Evolutionary conservation across 2,113 vertebrate genomes (phyloP), one percentile per base, ranked within the genome.

Genomic region (Megaceryle maxima): DNA sequence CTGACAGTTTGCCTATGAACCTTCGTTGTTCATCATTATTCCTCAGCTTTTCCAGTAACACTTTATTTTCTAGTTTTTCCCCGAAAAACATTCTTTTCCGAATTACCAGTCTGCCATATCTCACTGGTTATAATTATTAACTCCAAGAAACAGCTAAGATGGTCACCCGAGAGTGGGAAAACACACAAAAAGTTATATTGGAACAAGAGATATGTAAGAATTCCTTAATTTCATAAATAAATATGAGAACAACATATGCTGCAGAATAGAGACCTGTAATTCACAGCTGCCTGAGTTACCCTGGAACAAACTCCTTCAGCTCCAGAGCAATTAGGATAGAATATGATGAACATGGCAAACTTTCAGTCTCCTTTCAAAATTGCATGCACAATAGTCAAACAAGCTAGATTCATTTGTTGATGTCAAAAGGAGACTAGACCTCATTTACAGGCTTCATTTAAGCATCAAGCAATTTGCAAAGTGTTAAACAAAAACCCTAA

Each of bases 161-260:
- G 2, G 81, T 85, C 87, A 74, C 77, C 74, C 22, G 20, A 83
- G 50, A 57, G 59, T 76, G 74, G 50, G 48, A 62, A 94, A 77
- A 91, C 7, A 74, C 41, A 81, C 2, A 79, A 92, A 94, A 91
- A 87, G 68, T 62, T 5, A 92, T 41, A 41, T 0, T 62, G n/a
- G 53, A 87, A 84, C 25, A 85, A 80, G 11, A 43, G 53, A 50
- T 13, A 44, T 16, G 7, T 50, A 94, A 84, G 41, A 76, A 89
- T 69, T 79, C 26, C 37, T 90, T 73, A 62, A 92, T 79, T 87
- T 94, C 83, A 63, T 75, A 82, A 88, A 88, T 57, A 96, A 92
- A 88, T 67, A 83, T 3, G 11, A 86, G 62, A 92, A 63, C 11
- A 64, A 37, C 8, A 16, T 56, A 67, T 18, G 46, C 73, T 88